Evolutionary conservation across 2,113 vertebrate species (phyloP), one percentile per base, ranked within the genome.

Genomic region (Cranoglanis bouderius): DNA sequence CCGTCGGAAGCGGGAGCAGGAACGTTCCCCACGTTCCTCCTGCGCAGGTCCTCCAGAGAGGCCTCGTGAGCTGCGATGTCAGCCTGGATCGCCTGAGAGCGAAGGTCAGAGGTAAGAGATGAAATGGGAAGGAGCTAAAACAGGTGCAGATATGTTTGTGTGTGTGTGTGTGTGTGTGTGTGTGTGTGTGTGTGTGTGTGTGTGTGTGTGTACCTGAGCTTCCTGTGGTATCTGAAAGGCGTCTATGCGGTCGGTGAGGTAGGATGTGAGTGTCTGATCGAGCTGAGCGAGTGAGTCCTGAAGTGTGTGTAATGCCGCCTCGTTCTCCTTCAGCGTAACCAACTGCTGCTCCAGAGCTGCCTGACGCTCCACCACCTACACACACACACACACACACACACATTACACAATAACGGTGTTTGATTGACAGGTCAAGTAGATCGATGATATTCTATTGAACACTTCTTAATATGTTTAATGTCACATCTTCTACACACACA

Each of bases 161-260:
- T 40, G 10, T 55, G 29, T 40, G 63, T 72, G 43, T 70, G 38
- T 88, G 84, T 49, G 3, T 29, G n/a, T 90, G 55, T 29, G 19
- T 75, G 84, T 57, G 29, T 74, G 82, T 85, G 88, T 53, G 12
- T 57, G 32, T 43, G 43, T 35, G 10, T 59, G 38, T 26, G 57
- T 77, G 40, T 75, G n/a, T 87, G 67, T 46, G 0, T n/a, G n/a
- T 90, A 99, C 98, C 98, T 99, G 98, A 19, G 98, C 98, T 90
- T 99, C 98, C 91, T 97, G 97, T 0, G 98, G 98, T 63, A 98
- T 96, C 91, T 98, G 97, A 91, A 98, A 97, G 82, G 98, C 98
- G 61, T 99, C 98, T 29, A 99, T 85, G 75, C 97, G 96, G n/a
- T 99, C 98, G 0, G 98, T 99, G 92, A 99, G 94, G 92, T 99